Evolutionary conservation across 2,888 invertebrate species (phyloP).

Genomic region (Beris morrisii): DNA sequence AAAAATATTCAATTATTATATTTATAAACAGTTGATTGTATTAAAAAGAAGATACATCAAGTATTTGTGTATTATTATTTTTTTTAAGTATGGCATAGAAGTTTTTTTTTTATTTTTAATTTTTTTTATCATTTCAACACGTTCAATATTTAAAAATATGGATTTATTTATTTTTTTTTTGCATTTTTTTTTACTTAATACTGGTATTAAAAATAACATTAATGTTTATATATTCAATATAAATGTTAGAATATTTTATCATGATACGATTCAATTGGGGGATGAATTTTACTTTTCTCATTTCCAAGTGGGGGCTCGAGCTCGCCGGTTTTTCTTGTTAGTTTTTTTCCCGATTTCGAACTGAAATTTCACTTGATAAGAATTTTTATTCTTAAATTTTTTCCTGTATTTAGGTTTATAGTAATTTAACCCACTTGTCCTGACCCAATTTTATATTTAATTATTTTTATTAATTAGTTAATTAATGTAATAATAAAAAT

Average conservation of each 20-base stretch:
- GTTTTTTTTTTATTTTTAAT: slow-evolving; percentile 5
- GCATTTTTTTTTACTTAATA: slow-evolving; percentile 31
- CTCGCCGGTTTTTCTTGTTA: too few relatives aligned
- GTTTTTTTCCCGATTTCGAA: too few relatives aligned
- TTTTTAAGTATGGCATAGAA: too few relatives aligned
- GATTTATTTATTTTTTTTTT: slow-evolving; percentile 11
- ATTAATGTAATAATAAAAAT: slow-evolving; percentile 30
- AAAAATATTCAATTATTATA: too few relatives aligned
- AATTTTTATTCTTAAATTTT: neutral
- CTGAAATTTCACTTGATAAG: slow-evolving; percentile 27
- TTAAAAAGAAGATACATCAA: too few relatives aligned
- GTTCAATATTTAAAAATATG: slow-evolving; percentile 5
- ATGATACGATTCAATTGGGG: too few relatives aligned
- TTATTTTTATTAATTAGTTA: neutral
- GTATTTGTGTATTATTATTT: too few relatives aligned
- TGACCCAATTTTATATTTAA: slow-evolving; percentile 28
- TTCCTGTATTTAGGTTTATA: too few relatives aligned
- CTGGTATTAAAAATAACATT: slow-evolving; percentile 38
- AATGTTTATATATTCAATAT: slow-evolving; percentile 21
- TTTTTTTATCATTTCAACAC: neutral
- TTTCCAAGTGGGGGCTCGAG: too few relatives aligned
- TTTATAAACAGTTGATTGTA: too few relatives aligned
- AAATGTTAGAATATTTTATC: too few relatives aligned
- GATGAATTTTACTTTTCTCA: too few relatives aligned
- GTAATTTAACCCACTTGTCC: slow-evolving; percentile 27